Evolutionary conservation across 2,113 vertebrate species (phyloP).

Genomic region (Lycocorax pyrrhopterus): DNA sequence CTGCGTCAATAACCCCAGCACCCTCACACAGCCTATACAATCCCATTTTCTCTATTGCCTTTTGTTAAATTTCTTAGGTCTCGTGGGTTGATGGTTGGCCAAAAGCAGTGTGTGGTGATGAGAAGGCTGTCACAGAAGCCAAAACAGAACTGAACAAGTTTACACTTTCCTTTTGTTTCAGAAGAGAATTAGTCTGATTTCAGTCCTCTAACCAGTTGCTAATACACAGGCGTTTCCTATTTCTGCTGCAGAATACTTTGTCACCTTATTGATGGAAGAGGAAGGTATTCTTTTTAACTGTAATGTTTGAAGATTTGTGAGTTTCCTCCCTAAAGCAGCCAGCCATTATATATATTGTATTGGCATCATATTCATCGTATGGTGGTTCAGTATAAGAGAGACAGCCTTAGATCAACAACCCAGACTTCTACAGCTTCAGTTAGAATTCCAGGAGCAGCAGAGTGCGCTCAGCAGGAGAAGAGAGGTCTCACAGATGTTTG

Average conservation of each 20-base stretch:
- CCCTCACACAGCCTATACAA: neutral
- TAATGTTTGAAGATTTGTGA: neutral
- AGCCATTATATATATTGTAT: neutral
- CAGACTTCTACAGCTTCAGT: neutral
- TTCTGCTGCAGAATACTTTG: neutral
- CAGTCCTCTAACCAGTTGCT: neutral
- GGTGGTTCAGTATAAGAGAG: neutral
- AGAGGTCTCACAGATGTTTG: neutral
- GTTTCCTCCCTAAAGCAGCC: neutral
- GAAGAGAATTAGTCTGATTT: neutral
- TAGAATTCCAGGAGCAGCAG: neutral
- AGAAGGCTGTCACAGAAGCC: neutral
- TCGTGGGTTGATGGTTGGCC: neutral
- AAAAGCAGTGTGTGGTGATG: neutral
- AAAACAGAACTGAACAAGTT: neutral
- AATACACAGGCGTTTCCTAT: neutral
- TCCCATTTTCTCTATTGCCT: neutral
- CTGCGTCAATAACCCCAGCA: neutral
- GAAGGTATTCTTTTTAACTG: neutral
- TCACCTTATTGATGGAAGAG: neutral
- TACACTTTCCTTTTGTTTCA: neutral
- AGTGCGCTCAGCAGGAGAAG: neutral
- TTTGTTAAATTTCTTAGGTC: neutral
- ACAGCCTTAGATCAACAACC: neutral
- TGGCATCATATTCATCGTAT: neutral